Base-by-base conservation (phyloP, 2,797 vertebrate species). In the Rallus crepitans region DNA sequence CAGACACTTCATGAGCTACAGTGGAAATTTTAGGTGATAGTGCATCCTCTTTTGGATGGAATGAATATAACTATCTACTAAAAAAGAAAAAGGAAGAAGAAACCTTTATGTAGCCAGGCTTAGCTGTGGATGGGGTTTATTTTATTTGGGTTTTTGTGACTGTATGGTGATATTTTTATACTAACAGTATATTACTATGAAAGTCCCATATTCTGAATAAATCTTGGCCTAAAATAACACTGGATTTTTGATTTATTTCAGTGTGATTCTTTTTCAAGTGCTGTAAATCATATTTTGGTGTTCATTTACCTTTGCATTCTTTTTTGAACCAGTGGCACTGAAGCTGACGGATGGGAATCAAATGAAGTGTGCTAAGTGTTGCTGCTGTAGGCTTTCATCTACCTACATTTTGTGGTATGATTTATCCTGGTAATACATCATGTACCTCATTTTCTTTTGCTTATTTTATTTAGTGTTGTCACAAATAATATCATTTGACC, bases 311-410 rank as follows among this genome's bases (percentile, higher is more conserved):
- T 97, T 92, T 96, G 94, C 95, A 96, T 98, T 98, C 98, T 97
- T 93, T 93, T 98, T 97, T 96, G 96, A 98, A 98, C 97, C 97
- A 98, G 95, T 93, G 97, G 98, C 93, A 87, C 97, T 95, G 96
- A 98, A 97, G 89, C 98, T 99, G 98, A 99, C 60, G 96, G 97
- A 99, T 98, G 98, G 97, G 98, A 98, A 98, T 98, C 98, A 98
- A 98, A 99, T 99, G 98, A 98, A 98, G 98, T 98, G 98, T 98
- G 98, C 97, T 98, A 98, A 98, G 98, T 97, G 98, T 97, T 96
- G 97, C 98, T 98, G 98, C 97, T 98, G 96, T 96, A 98, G 98
- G 97, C 98, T 96, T 98, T 98, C 97, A 96, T 98, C 98, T 97
- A 97, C 97, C 97, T 97, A 86, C 96, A 86, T 98, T 98, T 96